Evolutionary conservation across 64 coral and sea anemone genomes (phyloP).

Genomic region (Montipora capricornis): DNA sequence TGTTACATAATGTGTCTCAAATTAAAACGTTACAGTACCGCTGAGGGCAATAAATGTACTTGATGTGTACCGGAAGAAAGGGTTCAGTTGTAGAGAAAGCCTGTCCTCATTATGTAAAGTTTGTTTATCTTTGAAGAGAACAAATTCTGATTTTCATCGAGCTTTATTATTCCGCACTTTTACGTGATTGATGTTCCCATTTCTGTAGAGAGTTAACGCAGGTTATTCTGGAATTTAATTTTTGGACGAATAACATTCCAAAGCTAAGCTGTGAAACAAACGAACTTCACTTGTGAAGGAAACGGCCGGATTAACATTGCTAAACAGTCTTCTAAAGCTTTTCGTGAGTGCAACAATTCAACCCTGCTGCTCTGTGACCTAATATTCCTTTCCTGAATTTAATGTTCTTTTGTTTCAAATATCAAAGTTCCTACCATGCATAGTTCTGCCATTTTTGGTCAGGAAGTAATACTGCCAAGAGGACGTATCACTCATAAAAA

Average conservation of each 20-base stretch:
- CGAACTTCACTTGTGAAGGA: slow-evolving; percentile 11
- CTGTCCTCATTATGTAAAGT: no score
- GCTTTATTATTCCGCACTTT: no score
- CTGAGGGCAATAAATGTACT: background rate
- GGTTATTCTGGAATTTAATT: no score
- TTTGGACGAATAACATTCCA: no score
- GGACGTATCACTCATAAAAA: background rate
- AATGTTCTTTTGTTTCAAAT: background rate
- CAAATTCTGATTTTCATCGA: no score
- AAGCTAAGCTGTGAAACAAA: background rate
- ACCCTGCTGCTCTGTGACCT: slow-evolving; percentile 13
- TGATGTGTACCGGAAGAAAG: background rate
- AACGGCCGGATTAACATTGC: slow-evolving; percentile 10
- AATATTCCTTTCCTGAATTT: background rate
- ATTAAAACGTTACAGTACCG: background rate
- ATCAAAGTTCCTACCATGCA: background rate
- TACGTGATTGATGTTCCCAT: no score
- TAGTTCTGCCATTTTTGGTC: background rate
- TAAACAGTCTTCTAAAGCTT: background rate
- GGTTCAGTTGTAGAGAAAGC: background rate
- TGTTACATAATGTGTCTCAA: slow-evolving; percentile 5
- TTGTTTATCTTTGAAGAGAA: no score
- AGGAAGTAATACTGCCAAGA: background rate
- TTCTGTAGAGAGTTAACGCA: no score
- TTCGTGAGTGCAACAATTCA: background rate